A percentile compares a stretch with the other conserved stretches of the same genome.
phyloP scores from a whole-genome alignment of 2,113 vertebrate species.

The Piprites chloris region DNA sequence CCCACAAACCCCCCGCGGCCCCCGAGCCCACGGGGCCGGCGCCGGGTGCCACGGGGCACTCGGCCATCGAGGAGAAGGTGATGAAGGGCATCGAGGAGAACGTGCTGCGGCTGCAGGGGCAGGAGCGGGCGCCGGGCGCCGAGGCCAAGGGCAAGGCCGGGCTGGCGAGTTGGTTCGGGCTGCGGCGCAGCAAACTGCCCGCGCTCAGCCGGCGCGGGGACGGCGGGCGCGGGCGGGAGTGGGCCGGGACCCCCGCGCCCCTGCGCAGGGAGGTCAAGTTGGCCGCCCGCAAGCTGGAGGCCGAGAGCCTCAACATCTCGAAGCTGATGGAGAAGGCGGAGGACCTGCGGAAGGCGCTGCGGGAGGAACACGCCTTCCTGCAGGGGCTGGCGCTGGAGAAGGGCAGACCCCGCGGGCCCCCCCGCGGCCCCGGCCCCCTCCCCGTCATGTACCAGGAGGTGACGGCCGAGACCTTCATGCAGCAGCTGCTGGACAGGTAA shows the following conservation, averaged over 20 bases:
- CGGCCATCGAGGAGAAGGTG: conserved; percentile 94
- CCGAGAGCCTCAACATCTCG: conserved; percentile 92
- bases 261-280: conserved; percentile 76
- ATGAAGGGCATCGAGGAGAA: conserved; percentile 98
- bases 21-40: not conserved
- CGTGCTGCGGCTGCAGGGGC: conserved; percentile 87
- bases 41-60: conserved; percentile 56
- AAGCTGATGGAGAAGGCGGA: conserved; percentile 96
- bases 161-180: conserved; percentile 93
- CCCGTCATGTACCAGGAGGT: conserved; percentile 86
- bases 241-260: conserved; percentile 74
- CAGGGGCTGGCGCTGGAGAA: conserved; percentile 81
- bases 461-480: conserved; percentile 94
- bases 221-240: conserved; percentile 61
- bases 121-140: conserved; percentile 72
- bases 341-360: conserved; percentile 88
- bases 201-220: conserved; percentile 88
- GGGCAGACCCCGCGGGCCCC: conserved; percentile 76
- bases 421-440: conserved; percentile 81
- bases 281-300: conserved; percentile 80
- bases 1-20: not conserved
- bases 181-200: conserved; percentile 91
- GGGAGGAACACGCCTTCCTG: conserved; percentile 91
- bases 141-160: conserved; percentile 91
- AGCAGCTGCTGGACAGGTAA: conserved; percentile 94